Percentiles rank a stretch among this genome's conserved stretches.
These are phyloP conservation scores for Lipophrys pholis DNA, from an alignment of 2,113 vertebrate genomes.

Conservation along the genomic window DNA sequence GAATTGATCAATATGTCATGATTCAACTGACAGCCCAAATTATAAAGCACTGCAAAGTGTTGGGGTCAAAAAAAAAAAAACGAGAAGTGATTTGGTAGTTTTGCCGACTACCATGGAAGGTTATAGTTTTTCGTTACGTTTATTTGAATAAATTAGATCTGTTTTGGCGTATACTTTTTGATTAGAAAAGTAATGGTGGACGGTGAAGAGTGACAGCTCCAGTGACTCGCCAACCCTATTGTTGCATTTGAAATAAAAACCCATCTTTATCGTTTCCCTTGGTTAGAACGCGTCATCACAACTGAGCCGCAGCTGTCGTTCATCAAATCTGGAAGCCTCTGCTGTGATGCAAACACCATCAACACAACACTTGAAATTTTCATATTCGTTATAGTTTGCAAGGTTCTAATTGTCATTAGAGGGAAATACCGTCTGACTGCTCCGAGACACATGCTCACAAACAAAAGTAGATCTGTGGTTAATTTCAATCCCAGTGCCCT, in stretches of 20 bases:
- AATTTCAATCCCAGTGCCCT: too few relatives aligned
- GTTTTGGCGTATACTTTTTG: neutral
- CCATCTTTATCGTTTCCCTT: neutral
- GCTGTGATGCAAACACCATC: too few relatives aligned
- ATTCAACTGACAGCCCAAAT: neutral
- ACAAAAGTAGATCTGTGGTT: too few relatives aligned
- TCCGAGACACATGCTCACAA: neutral
- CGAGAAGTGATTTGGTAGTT: neutral
- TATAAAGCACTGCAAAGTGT: neutral
- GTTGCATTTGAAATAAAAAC: neutral
- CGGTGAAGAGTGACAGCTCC: too few relatives aligned
- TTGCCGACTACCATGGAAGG: neutral
- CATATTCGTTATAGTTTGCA: neutral
- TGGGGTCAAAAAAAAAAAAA: neutral
- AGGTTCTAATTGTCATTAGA: neutral
- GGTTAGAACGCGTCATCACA: too few relatives aligned
- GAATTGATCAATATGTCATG: conserved; percentile 4
- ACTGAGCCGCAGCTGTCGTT: too few relatives aligned
- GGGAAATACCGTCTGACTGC: neutral
- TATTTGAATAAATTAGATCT: neutral
- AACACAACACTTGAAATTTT: neutral
- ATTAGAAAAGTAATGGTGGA: too few relatives aligned
- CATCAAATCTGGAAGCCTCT: neutral
- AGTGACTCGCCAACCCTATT: neutral
- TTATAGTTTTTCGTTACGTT: neutral